Evolutionary conservation across 2,888 invertebrate species (phyloP), one percentile per base, ranked within the genome.

Genomic region (Diaphora mendica): DNA sequence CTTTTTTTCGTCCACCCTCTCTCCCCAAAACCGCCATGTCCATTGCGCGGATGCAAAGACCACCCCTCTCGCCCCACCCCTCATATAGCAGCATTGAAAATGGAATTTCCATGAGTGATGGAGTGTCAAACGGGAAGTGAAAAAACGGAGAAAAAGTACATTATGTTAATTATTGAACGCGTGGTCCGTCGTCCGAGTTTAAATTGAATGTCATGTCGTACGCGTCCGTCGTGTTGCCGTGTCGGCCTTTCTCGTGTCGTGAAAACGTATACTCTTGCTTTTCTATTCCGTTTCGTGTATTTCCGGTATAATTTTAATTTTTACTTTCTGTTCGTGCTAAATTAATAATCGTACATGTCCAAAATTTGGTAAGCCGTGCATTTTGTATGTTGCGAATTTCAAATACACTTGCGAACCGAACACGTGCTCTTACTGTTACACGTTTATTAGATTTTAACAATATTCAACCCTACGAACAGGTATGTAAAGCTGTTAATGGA

Each of bases 41-140:
- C 95, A 94, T 93, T 92, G 94, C 94, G 94, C 94, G 94, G 93
- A 95, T 95, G 95, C 94, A 94, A 95, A 95, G 94, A 93, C 94
- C 95, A 92, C 94, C 95, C 93, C 90, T 74, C 86, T 87, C 82
- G 77, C 90, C 91, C 92, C 93, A 86, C 91, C 92, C 91, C 93
- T 91, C 92, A 91, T 91, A 93, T 91, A 92, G 90, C 94, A 93
- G 93, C 95, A 95, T 95, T 95, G 94, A 95, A 95, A 95, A 95
- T 95, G 95, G 95, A 95, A 95, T 95, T 95, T 95, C 95, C 95
- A 94, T 95, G 95, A 95, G 94, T 95, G 95, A 95, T 95, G 95
- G 95, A 95, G 95, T 95, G 95, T 95, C 95, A 95, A 95, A 95
- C 95, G 94, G 91, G 92, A 94, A 93, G 92, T 93, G 93, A 91